Base-by-base conservation (phyloP, 2,888 invertebrate genomes). In the Eubasilissa splendida region DNA sequence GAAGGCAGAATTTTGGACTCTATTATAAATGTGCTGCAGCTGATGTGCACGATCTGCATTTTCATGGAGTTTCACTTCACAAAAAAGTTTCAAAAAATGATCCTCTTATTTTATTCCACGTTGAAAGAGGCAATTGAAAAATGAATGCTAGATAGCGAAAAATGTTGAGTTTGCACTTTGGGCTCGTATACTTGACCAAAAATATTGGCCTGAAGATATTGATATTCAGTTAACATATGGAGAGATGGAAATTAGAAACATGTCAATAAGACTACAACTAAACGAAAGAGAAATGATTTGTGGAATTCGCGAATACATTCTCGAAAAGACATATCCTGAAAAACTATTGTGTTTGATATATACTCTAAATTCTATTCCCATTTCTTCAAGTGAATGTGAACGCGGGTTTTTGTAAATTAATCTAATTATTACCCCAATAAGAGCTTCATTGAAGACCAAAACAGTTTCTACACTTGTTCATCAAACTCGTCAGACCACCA, bases 371-470 rank as follows among this genome's bases (percentile, higher is more conserved):
- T 65, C 8, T 11, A 22, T 65, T 65, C 14, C 42, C 59, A 59
- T 59, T 59, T 59, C 59, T n/a, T 59, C 59, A 59, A 59, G 59
- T 59, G 59, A 59, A 59, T 59, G 59, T 59, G 59, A 59, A 59
- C 2, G 59, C 2, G 59, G 59, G 31, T 65, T 65, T 22, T 65
- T 33, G 12, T 33, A 65, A 22, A 65, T 65, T 4, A 65, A 65
- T 22, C 22, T 65, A 65, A 65, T 65, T 14, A 65, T 65, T 65
- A 65, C 42, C 11, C 65, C 14, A 22, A 12, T 65, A 22, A 12
- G 65, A 65, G 12, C 65, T 65, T 65, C 42, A 4, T 22, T 65
- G 11, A 65, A 65, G 8, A 65, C 31, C 12, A 0, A 31, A 65
- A 65, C 42, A 22, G 65, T 65, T 65, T 65, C 65, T 60, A 11